Evolutionary conservation across 1,140 invertebrate species (phyloP), one percentile per base, ranked within the genome.

Genomic region (Heliconius himera): DNA sequence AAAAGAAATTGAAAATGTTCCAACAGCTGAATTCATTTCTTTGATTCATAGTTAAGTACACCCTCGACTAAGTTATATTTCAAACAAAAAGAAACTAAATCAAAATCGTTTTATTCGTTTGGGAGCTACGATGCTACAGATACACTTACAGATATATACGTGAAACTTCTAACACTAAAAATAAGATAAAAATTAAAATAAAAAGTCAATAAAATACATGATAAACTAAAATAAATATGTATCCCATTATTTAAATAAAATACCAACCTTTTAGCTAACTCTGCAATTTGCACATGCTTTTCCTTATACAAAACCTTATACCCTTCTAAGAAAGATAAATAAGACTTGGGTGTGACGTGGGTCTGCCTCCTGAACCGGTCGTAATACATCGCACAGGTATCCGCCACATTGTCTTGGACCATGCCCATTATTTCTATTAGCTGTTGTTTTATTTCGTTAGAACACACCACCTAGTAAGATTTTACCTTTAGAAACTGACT

Each of bases 341-440:
- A 98, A 0, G 98, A 98, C 92, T 98, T 98, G 1, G 98, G 98
- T 11, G 98, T 99, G 1, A 99, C 98, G 89, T 98, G 97, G 11
- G 97, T 96, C 84, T 97, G 96, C 71, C 98, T 95, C 26, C 98
- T 96, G 87, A 97, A 98, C 85, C 97, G 96, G 70, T 98, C 96
- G 87, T 96, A 98, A 89, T 98, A 99, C 73, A 96, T 95, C 0
- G 85, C 76, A 85, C 98, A 98, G 9, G 95, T 95, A 54, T 98
- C 96, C 9, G 96, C 96, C 0, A 98, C 97, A 38, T 96, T 95
- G 88, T 98, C 97, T 85, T 99, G 98, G 33, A 98, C 96, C 82
- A 96, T 96, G 36, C 96, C 97, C 97, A 98, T 97, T 3, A 97
- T 95, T 84, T 97, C 94, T 33, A 98, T 97, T 1, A 98, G 87